These are phyloP conservation scores for Willisornis vidua DNA, from an alignment of 2,113 vertebrate species.

Conservation along the genomic window DNA sequence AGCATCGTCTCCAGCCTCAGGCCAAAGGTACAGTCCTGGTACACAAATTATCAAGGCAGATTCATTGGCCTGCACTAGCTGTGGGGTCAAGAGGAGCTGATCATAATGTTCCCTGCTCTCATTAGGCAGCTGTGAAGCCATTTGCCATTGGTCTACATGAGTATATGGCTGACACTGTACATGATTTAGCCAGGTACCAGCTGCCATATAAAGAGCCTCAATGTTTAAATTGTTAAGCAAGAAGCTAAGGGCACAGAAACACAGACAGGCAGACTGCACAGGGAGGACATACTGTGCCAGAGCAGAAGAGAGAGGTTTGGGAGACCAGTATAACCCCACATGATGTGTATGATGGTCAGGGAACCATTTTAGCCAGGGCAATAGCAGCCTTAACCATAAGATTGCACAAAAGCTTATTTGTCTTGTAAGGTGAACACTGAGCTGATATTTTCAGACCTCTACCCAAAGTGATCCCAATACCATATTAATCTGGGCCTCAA, in stretches of 20 bases:
- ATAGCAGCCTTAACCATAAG: background rate
- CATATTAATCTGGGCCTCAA: background rate
- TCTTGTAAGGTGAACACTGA: background rate
- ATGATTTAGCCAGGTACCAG: background rate
- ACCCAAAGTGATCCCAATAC: background rate
- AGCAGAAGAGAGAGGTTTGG: background rate
- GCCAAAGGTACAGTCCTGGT: background rate
- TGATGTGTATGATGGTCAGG: rapidly evolving
- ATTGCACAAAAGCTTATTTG: background rate
- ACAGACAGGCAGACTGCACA: rapidly evolving
- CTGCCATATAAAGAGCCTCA: background rate
- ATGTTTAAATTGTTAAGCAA: background rate
- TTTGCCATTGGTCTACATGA: background rate
- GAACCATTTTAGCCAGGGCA: background rate
- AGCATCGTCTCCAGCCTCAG: background rate
- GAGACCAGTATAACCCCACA: background rate
- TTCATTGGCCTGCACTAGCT: background rate
- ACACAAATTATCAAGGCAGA: background rate
- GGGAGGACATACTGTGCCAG: background rate
- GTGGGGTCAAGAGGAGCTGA: background rate
- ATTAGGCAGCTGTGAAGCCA: background rate
- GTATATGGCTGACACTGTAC: rapidly evolving
- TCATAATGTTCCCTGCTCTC: background rate
- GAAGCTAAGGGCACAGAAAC: background rate
- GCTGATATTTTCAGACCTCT: background rate